Percentiles rank a stretch among this genome's conserved stretches.
Conservation (phyloP, 2,888 invertebrate species). For the Xestia xanthographa region DNA sequence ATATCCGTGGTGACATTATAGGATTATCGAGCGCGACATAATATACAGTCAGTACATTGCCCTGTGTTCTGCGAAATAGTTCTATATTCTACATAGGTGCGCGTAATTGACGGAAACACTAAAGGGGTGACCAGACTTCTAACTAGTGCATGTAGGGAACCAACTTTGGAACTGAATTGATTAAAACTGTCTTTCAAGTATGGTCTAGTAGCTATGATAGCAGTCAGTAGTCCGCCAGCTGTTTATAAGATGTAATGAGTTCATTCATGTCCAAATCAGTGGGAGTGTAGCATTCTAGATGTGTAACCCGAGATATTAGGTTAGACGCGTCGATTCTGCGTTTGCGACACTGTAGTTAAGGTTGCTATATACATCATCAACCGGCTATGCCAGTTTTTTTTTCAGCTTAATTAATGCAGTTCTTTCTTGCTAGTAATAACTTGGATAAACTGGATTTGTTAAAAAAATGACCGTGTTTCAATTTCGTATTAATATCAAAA, state of each 20-base stretch:
- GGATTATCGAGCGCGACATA: conserved; percentile 50
- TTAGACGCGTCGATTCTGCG: conserved; percentile 49
- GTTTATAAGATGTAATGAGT: conserved; percentile 21
- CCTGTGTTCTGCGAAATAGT: conserved; percentile 54
- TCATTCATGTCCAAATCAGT: conserved; percentile 46
- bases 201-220: background rate
- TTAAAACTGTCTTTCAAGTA: background rate
- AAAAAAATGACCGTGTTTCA: background rate
- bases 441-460: background rate
- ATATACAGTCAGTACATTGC: conserved; percentile 58
- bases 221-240: background rate
- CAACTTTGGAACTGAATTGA: conserved; percentile 19
- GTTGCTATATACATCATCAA: conserved; percentile 21
- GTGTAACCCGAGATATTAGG: conserved; percentile 60
- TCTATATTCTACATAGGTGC: conserved; percentile 25
- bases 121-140: conserved; percentile 18
- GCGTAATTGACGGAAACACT: conserved; percentile 32
- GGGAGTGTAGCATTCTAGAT: conserved; percentile 46
- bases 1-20: conserved; percentile 21
- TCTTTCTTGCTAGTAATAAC: background rate
- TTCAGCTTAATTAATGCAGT: background rate
- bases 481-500: background rate
- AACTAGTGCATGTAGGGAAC: conserved; percentile 19
- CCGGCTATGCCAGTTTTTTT: background rate
- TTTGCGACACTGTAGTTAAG: conserved; percentile 48